phyloP scores from a whole-genome alignment of 2,888 invertebrate genomes.

The Ypsolopha scabrella region DNA sequence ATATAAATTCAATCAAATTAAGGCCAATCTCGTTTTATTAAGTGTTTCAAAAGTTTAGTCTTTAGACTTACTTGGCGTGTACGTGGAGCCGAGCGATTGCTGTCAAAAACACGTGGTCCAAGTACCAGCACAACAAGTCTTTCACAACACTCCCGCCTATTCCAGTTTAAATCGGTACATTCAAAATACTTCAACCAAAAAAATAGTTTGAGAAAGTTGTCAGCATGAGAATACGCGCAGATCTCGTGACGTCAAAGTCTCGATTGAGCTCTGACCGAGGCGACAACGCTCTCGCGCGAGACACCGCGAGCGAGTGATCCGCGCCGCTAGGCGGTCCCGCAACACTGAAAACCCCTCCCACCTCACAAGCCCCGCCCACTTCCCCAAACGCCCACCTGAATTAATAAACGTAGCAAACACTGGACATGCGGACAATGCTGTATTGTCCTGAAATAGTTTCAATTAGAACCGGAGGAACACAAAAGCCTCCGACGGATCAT shows the following conservation, averaged over 20 bases:
- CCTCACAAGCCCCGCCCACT: conserved; percentile 33
- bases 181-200: too few species aligned
- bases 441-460: conserved; percentile 70
- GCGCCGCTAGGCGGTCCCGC: conserved; percentile 36
- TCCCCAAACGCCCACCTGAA: conserved; percentile 56
- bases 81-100: conserved; percentile 18
- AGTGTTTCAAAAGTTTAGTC: too few species aligned
- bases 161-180: not conserved
- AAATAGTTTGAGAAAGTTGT: too few species aligned
- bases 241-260: too few species aligned
- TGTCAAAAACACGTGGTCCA: conserved; percentile 22
- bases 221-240: too few species aligned
- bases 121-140: not conserved
- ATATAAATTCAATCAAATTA: too few species aligned
- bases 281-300: not conserved
- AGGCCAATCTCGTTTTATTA: too few species aligned
- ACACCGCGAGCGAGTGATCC: conserved; percentile 19
- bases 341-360: conserved; percentile 38
- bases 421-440: conserved; percentile 67
- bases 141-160: not conserved
- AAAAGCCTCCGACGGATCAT: conserved; percentile 56
- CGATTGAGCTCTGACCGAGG: too few species aligned
- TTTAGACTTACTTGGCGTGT: conserved; percentile 50
- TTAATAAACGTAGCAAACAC: conserved; percentile 69
- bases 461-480: conserved; percentile 63